Base-by-base conservation (phyloP, 2,888 invertebrate species). In the Stenolophus ochropezus region DNA sequence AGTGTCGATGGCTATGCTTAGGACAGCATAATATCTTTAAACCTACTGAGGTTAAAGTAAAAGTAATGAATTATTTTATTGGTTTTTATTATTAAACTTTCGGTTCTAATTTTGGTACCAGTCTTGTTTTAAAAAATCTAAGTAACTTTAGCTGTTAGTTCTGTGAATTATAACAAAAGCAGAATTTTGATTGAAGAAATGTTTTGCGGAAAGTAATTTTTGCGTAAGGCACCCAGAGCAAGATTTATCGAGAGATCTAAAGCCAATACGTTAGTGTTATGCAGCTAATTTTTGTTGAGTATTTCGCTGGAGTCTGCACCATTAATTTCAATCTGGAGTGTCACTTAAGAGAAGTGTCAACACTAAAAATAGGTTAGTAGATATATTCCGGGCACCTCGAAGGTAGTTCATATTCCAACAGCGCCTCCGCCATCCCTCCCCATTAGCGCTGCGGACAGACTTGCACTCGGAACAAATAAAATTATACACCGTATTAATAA, bases 291-390 rank as follows among this genome's bases (percentile, higher is more conserved):
- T 73, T 81, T 81, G 80, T 58, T 58, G 73, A 42, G 69, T 53
- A 73, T 69, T 79, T 79, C 65, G 23, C 78, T 14, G 49, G 69
- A 25, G 78, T 79, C 53, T 47, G 73, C 23, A 11, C 20, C 81
- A 81, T 81, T 74, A 81, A 74, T 81, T 74, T 81, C 33, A 71
- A 81, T 81, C 69, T 23, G 3, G 51, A 73, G 23, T 80, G 80
- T 73, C 80, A 80, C 51, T 71, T 69, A 71, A 73, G 14, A 79
- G 27, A 71, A 79, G 79, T 71, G 81, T 74, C 80, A 80, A 80
- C 80, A 80, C 71, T 80, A 71, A 80, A 80, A 80, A 80, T 80
- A 80, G 80, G 80, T 71, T 80, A 71, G 21, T 56, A 42, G 61
- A 73, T 27, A 73, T 73, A 69, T 69, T 69, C 20, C 18, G 65